These are phyloP conservation scores for Hylaeus volcanicus DNA, from an alignment of 1,140 invertebrate species.

Conservation along the genomic window DNA sequence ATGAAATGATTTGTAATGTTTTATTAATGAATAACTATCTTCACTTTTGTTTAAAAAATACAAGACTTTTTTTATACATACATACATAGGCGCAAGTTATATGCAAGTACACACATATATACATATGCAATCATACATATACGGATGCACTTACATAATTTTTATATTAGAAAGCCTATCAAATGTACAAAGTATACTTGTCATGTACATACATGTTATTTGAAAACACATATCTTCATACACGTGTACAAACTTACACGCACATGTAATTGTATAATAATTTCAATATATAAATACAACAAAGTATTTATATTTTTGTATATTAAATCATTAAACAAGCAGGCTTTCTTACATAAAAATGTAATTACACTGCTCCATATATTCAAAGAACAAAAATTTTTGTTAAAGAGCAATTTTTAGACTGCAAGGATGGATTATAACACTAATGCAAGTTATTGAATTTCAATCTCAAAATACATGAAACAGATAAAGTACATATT, in stretches of 20 bases:
- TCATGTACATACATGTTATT: slow-evolving; percentile 35
- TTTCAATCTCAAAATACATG: slow-evolving; percentile 39
- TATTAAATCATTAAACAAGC: slow-evolving; percentile 35
- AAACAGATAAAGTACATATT: slow-evolving; percentile 13
- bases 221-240: slow-evolving; percentile 45
- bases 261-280: slow-evolving; percentile 35
- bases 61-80: slow-evolving; percentile 59
- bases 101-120: slow-evolving; percentile 53
- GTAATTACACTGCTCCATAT: slow-evolving; percentile 56
- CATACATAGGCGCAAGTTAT: slow-evolving; percentile 63
- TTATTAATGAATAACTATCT: slow-evolving; percentile 48
- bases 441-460: slow-evolving; percentile 34
- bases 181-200: slow-evolving; percentile 55
- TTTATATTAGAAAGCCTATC: slow-evolving; percentile 64
- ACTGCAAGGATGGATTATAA: slow-evolving; percentile 60
- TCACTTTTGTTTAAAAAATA: slow-evolving; percentile 55
- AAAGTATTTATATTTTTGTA: slow-evolving; percentile 45
- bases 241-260: slow-evolving; percentile 19
- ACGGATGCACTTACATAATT: slow-evolving; percentile 58
- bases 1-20: slow-evolving; percentile 41
- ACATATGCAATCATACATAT: slow-evolving; percentile 57
- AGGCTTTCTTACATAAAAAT: slow-evolving; percentile 67
- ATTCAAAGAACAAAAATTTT: slow-evolving; percentile 54
- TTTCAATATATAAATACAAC: slow-evolving; percentile 49
- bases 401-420: slow-evolving; percentile 43